Percentiles rank a stretch among this genome's conserved stretches.
Evolutionary conservation across 1,140 invertebrate species (phyloP).

Genomic region (Lineus longissimus): DNA sequence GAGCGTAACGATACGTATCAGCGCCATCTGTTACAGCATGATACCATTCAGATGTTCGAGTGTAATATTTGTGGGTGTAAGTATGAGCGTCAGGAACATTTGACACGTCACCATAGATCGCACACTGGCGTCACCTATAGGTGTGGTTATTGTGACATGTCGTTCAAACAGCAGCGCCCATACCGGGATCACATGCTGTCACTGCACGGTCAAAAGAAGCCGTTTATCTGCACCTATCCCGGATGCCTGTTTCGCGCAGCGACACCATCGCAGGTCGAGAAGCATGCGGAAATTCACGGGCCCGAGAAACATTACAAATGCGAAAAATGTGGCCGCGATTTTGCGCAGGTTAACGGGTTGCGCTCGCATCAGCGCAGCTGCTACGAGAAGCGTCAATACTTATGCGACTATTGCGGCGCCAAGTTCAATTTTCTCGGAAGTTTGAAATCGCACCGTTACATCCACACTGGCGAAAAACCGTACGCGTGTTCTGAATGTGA

Average conservation of each 20-base stretch:
- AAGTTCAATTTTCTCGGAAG: conserved; percentile 29
- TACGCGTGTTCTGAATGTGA: conserved; percentile 27
- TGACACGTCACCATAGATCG: conserved; percentile 22
- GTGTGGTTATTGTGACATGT: conserved; percentile 15
- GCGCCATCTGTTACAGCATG: conserved; percentile 12
- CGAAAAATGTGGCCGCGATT: conserved; percentile 40
- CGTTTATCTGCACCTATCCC: conserved; percentile 26
- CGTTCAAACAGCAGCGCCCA: conserved; percentile 16
- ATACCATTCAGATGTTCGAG: conserved; percentile 13
- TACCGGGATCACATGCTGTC: conserved; percentile 22
- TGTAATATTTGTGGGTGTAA: conserved; percentile 21
- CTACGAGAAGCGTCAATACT: conserved; percentile 25
- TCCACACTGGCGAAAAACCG: conserved; percentile 32
- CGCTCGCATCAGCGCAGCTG: conserved; percentile 28
- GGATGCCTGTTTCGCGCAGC: conserved; percentile 22
- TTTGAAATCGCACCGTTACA: conserved; percentile 28
- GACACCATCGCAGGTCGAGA: conserved; percentile 25
- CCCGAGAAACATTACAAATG: conserved; percentile 37
- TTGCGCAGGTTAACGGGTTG: conserved; percentile 36
- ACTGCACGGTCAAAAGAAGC: conserved; percentile 22
- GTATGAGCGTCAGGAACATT: conserved; percentile 18
- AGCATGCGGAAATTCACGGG: conserved; percentile 37
- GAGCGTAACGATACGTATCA: background rate
- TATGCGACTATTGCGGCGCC: conserved; percentile 36
- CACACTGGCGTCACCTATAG: conserved; percentile 18